phyloP scores from a whole-genome alignment of 2,113 vertebrate genomes.

The Ptilonorhynchus violaceus region DNA sequence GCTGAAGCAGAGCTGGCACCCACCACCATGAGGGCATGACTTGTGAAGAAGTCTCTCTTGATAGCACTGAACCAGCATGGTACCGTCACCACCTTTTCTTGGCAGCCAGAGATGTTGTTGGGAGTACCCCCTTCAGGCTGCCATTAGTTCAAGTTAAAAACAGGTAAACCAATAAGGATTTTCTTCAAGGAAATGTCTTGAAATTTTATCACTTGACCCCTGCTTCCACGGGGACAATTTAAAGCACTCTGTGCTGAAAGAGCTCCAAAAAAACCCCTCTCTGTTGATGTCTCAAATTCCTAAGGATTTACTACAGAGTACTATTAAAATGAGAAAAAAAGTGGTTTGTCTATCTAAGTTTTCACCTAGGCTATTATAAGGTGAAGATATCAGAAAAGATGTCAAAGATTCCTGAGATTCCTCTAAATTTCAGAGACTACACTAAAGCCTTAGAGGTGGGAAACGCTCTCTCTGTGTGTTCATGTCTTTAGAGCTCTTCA shows the following conservation, averaged over 20 bases:
- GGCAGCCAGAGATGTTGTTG: rapidly evolving
- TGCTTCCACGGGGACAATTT: neutral
- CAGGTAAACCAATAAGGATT: neutral
- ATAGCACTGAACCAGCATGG: neutral
- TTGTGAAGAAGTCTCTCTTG: neutral
- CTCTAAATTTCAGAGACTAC: neutral
- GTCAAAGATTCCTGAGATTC: neutral
- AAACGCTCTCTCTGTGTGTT: neutral
- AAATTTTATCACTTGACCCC: neutral
- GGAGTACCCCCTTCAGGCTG: neutral
- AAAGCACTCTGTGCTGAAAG: neutral
- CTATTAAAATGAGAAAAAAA: neutral
- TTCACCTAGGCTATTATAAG: neutral
- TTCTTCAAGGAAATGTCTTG: neutral
- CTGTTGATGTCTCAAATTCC: neutral
- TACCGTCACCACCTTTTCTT: neutral
- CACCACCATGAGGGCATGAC: neutral
- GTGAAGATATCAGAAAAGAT: neutral
- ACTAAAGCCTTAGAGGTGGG: neutral
- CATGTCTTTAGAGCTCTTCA: rapidly evolving
- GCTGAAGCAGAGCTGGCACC: neutral
- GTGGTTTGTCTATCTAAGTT: neutral
- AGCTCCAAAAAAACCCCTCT: neutral
- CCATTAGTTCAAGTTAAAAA: neutral
- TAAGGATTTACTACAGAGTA: neutral